These are phyloP conservation scores for Metellina segmentata DNA, from an alignment of 2,888 invertebrate genomes.

Conservation along the genomic window DNA sequence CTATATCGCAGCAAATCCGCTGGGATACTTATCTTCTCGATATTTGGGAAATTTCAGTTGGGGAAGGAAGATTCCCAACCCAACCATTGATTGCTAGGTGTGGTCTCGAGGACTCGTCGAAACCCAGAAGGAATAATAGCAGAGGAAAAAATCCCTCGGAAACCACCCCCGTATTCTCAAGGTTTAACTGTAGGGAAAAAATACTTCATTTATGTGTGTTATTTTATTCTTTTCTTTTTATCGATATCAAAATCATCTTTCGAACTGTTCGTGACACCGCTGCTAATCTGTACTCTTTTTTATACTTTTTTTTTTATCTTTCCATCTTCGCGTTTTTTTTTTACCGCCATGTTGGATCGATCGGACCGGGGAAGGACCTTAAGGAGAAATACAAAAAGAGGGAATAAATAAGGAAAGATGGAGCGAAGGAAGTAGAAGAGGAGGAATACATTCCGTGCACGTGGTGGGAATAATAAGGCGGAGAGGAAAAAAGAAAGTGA, in stretches of 20 bases:
- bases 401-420: constrained; percentile 12
- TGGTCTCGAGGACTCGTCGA: constrained; percentile 36
- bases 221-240: constrained; percentile 26
- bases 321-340: constrained; percentile 1
- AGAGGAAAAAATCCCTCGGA: constrained; percentile 12
- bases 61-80: constrained; percentile 20
- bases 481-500: not conserved
- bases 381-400: not conserved
- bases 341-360: constrained; percentile 40
- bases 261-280: constrained; percentile 69
- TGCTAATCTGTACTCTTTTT: constrained; percentile 58
- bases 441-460: constrained; percentile 39
- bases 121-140: constrained; percentile 4
- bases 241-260: constrained; percentile 70
- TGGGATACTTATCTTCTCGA: constrained; percentile 50
- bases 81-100: constrained; percentile 71
- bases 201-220: constrained; percentile 49
- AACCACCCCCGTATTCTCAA: constrained; percentile 40
- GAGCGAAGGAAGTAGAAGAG: not conserved
- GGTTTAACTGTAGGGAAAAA: constrained; percentile 31
- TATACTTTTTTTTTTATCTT: constrained; percentile 11
- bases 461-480: constrained; percentile 57
- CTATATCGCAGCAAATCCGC: constrained; percentile 39
- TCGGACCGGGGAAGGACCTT: constrained; percentile 31
- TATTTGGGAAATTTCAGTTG: constrained; percentile 57